These are phyloP conservation scores for Rhynchonema sp. DNA, from an alignment of 2,888 invertebrate genomes.

Conservation along the genomic window DNA sequence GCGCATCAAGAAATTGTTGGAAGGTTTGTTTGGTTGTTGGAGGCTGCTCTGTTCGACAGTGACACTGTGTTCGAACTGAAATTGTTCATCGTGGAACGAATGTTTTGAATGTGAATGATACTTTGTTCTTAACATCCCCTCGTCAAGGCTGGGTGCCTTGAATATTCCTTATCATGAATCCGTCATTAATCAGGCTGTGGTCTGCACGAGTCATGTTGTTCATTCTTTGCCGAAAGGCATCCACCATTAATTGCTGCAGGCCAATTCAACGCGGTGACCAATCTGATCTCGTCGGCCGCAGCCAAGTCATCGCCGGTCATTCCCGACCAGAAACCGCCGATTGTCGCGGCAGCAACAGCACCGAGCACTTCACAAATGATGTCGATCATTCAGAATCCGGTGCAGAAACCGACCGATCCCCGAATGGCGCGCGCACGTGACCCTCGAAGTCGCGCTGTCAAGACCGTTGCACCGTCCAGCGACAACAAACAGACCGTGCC, in stretches of 20 bases:
- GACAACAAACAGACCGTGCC: background rate
- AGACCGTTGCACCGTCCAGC: background rate
- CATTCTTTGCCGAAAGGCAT: too few species aligned
- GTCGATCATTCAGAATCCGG: background rate
- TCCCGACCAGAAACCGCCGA: background rate
- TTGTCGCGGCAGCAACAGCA: background rate
- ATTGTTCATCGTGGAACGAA: too few species aligned
- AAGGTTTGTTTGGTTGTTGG: too few species aligned
- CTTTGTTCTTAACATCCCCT: too few species aligned
- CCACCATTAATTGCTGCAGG: slow-evolving; percentile 1
- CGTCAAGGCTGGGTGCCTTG: too few species aligned
- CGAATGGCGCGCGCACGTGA: background rate
- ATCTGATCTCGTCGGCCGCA: slow-evolving; percentile 2
- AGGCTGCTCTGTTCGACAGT: too few species aligned
- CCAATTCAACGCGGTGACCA: slow-evolving; percentile 7
- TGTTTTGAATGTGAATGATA: too few species aligned
- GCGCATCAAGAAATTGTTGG: slow-evolving; percentile 4
- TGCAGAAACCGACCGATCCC: background rate
- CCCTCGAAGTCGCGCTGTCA: background rate
- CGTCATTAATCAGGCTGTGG: too few species aligned
- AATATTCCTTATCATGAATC: too few species aligned
- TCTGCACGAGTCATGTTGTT: too few species aligned
- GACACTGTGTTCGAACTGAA: too few species aligned
- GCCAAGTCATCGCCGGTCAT: background rate
- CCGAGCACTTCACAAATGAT: background rate